Evolutionary conservation across 2,888 invertebrate genomes (phyloP).

Genomic region (Drosophila birchii): DNA sequence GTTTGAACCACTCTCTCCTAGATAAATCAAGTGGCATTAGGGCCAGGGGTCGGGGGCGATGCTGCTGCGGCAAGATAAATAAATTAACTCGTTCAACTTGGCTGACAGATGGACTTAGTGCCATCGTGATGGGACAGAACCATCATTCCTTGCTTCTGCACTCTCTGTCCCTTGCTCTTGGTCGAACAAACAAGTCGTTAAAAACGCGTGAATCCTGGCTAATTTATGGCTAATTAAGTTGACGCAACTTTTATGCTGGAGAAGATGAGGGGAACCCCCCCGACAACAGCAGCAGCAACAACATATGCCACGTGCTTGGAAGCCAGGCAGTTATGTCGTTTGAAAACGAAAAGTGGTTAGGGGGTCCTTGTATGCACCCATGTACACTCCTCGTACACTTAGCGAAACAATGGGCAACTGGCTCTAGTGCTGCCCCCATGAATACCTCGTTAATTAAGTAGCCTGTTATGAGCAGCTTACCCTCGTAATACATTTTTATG

Average conservation of each 20-base stretch:
- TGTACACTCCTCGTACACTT: slow-evolving; percentile 11
- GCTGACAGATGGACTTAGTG: slow-evolving; percentile 51
- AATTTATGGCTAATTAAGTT: slow-evolving; percentile 66
- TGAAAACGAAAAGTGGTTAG: slow-evolving; percentile 14
- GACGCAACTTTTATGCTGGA: slow-evolving; percentile 33
- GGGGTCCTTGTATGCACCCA: slow-evolving; percentile 20
- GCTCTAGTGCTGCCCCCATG: slow-evolving; percentile 35
- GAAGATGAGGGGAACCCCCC: slow-evolving; percentile 2
- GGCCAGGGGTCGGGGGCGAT: slow-evolving; percentile 8
- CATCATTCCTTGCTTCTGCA: background rate
- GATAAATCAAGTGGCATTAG: slow-evolving; percentile 56
- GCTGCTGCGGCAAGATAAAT: slow-evolving; percentile 48
- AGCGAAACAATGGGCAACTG: slow-evolving; percentile 23
- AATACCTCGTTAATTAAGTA: slow-evolving; percentile 66
- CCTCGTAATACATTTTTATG: slow-evolving; percentile 62
- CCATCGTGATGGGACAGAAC: slow-evolving; percentile 28
- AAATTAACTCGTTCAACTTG: slow-evolving; percentile 54
- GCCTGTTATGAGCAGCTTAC: slow-evolving; percentile 57
- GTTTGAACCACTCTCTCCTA: slow-evolving; percentile 34
- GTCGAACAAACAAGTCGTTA: slow-evolving; percentile 58
- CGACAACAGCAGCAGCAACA: background rate
- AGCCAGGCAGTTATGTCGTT: slow-evolving; percentile 36
- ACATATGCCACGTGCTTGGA: slow-evolving; percentile 42
- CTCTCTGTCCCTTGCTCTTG: background rate
- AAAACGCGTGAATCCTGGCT: slow-evolving; percentile 55